Percentiles rank a stretch among this genome's conserved stretches.
phyloP scores from a whole-genome alignment of 2,113 vertebrate species.

The Stictonetta naevosa region DNA sequence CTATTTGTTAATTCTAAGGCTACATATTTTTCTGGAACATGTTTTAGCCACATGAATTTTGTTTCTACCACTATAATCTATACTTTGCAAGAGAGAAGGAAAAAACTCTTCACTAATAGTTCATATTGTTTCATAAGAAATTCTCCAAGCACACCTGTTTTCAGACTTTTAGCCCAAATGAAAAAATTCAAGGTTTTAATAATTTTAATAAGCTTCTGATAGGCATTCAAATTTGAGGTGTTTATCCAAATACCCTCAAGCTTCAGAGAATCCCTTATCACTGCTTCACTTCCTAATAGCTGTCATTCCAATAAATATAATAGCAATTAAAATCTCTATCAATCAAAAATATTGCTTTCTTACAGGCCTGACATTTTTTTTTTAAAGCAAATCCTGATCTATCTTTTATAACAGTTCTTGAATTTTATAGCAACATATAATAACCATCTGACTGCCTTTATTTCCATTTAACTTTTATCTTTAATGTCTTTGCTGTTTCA shows the following conservation, averaged over 20 bases:
- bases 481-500: conserved; percentile 77
- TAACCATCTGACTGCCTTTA: conserved; percentile 82
- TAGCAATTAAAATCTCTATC: conserved; percentile 52
- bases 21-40: conserved; percentile 3
- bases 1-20: conserved; percentile 36
- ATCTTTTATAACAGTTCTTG: conserved; percentile 79
- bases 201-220: conserved; percentile 67
- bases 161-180: conserved; percentile 50
- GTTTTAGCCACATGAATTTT: conserved; percentile 34
- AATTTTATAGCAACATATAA: conserved; percentile 81
- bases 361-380: conserved; percentile 69
- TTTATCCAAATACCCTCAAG: conserved; percentile 72
- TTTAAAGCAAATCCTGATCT: conserved; percentile 78
- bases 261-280: conserved; percentile 60
- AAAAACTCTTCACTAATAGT: neutral
- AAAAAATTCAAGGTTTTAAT: conserved; percentile 63
- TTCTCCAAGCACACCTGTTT: conserved; percentile 44
- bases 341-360: conserved; percentile 64
- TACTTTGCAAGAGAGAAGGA: conserved; percentile 1
- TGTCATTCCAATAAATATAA: conserved; percentile 70
- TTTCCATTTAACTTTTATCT: conserved; percentile 82
- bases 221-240: conserved; percentile 62
- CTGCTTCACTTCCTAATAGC: conserved; percentile 44
- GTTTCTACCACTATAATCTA: neutral
- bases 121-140: neutral